Percentiles rank a stretch among this genome's conserved stretches.
Conservation (phyloP, 2,797 vertebrate species). For the Typhlichthys eigenmanni region DNA sequence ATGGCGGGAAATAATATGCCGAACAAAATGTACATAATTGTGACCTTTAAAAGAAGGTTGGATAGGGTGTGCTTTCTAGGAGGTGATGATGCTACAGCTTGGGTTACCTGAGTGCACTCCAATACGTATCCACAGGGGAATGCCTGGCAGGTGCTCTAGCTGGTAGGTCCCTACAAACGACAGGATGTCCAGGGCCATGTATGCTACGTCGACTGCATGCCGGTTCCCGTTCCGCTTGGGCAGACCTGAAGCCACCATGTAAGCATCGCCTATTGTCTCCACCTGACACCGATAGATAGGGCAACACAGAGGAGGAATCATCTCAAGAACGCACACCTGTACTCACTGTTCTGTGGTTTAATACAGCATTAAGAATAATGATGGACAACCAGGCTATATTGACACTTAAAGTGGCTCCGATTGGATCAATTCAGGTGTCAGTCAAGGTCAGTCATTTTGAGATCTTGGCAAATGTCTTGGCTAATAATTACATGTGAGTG, state of each 20-base stretch:
- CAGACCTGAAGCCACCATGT: constrained; percentile 95
- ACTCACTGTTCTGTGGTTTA: background rate
- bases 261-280: constrained; percentile 96
- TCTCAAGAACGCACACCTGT: background rate
- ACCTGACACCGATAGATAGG: constrained; percentile 73
- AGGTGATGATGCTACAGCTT: background rate
- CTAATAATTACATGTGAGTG: too few species aligned
- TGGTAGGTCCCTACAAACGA: constrained; percentile 92
- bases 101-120: constrained; percentile 92
- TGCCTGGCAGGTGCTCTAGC: constrained; percentile 88
- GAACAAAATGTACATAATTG: too few species aligned
- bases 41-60: too few species aligned
- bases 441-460: too few species aligned
- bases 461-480: too few species aligned
- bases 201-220: constrained; percentile 91
- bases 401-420: too few species aligned
- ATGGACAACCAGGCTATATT: background rate
- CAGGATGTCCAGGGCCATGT: constrained; percentile 95
- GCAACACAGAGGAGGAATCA: background rate
- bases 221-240: constrained; percentile 91
- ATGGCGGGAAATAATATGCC: too few species aligned
- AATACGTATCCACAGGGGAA: constrained; percentile 96
- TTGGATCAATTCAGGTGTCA: too few species aligned
- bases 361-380: background rate
- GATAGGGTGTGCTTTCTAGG: background rate